These are phyloP conservation scores for Morpho helenor DNA, from an alignment of 2,888 invertebrate species.

Conservation along the genomic window DNA sequence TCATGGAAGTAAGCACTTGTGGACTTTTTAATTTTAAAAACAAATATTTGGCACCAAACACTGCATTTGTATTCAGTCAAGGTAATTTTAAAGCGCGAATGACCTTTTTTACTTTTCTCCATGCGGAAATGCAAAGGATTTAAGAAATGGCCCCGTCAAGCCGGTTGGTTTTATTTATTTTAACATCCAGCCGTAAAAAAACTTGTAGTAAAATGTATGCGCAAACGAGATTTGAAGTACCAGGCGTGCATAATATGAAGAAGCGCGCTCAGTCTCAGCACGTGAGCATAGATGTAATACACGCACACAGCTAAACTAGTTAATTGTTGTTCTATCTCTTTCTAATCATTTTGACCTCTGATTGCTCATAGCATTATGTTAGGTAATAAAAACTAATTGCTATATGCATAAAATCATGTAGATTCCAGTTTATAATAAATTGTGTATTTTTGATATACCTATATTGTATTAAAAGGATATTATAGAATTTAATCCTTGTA, in stretches of 20 bases:
- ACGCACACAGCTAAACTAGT: slow-evolving; percentile 44
- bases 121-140: slow-evolving; percentile 72
- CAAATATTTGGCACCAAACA: slow-evolving; percentile 25
- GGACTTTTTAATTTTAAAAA: neutral
- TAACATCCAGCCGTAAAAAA: slow-evolving; percentile 60
- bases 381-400: neutral
- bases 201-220: slow-evolving; percentile 72
- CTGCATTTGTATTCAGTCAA: slow-evolving; percentile 33
- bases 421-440: neutral
- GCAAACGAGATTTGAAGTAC: slow-evolving; percentile 70
- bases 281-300: slow-evolving; percentile 49
- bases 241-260: slow-evolving; percentile 58
- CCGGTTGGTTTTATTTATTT: slow-evolving; percentile 69
- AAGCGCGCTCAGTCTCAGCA: slow-evolving; percentile 49
- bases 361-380: slow-evolving; percentile 4
- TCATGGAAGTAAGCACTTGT: no score
- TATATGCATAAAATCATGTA: neutral
- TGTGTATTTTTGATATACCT: neutral
- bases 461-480: slow-evolving; percentile 19
- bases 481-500: slow-evolving; percentile 24
- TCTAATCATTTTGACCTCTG: slow-evolving; percentile 45
- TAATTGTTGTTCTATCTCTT: slow-evolving; percentile 58
- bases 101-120: slow-evolving; percentile 65
- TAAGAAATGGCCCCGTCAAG: slow-evolving; percentile 61
- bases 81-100: slow-evolving; percentile 59